Evolutionary conservation across 2,797 vertebrate genomes (phyloP).

Genomic region (Leptoclinus maculatus): DNA sequence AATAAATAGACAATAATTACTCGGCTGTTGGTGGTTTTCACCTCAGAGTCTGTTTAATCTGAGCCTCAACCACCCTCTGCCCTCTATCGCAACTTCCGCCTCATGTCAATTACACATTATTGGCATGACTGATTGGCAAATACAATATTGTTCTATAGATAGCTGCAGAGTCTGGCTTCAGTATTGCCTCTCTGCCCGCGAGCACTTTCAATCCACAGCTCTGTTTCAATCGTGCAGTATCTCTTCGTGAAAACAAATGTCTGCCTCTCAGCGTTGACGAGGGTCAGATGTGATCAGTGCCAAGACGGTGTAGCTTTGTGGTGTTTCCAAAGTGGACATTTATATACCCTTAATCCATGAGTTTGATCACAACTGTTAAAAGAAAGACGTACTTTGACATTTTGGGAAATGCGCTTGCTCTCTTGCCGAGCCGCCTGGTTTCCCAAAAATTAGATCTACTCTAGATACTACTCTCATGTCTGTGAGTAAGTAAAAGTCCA

Average conservation of each 20-base stretch:
- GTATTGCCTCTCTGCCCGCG: slow-evolving; percentile 13
- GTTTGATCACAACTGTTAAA: not conserved
- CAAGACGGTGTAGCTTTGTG: slow-evolving; percentile 5
- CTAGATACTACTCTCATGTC: not conserved
- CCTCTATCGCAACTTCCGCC: slow-evolving; percentile 29
- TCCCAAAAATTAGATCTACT: not conserved
- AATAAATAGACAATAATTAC: slow-evolving; percentile 65
- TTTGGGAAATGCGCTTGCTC: not conserved
- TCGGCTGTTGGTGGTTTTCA: slow-evolving; percentile 58
- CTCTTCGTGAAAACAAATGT: slow-evolving; percentile 45
- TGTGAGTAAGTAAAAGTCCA: not conserved
- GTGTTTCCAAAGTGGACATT: slow-evolving; percentile 2
- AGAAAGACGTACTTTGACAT: not conserved
- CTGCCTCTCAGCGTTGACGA: slow-evolving; percentile 20
- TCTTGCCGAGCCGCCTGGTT: not conserved
- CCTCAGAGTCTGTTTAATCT: slow-evolving; percentile 46
- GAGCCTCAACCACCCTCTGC: slow-evolving; percentile 5
- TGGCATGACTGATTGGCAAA: slow-evolving; percentile 51
- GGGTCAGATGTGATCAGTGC: slow-evolving; percentile 21
- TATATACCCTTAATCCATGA: not conserved
- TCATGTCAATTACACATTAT: slow-evolving; percentile 53
- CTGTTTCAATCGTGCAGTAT: slow-evolving; percentile 31
- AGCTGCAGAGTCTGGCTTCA: slow-evolving; percentile 46
- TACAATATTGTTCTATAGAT: slow-evolving; percentile 46
- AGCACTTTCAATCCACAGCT: slow-evolving; percentile 50